Evolutionary conservation across 2,888 invertebrate species (phyloP), one percentile per base, ranked within the genome.

Genomic region (Apeira syringaria): DNA sequence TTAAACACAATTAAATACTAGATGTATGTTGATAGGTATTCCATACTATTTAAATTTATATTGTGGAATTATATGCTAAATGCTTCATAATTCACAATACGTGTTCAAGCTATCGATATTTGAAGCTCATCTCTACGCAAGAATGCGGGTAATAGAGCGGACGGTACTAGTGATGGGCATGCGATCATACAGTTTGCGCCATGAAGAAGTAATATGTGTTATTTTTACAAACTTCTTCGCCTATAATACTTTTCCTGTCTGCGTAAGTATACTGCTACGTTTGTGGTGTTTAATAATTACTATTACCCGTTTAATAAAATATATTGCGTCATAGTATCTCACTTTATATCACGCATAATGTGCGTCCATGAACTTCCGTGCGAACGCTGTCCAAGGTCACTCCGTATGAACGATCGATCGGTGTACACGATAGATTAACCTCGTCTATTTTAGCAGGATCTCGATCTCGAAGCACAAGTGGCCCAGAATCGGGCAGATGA

Each of bases 291-390:
- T n/a, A n/a, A n/a, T n/a, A 47, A 41, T 43, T 36, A 37, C 47
- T 48, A 45, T 42, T 46, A 46, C 31, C 26, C 41, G 49, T 51
- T 50, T 34, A 53, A 54, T 44, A 53, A 50, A 42, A 12, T 18
- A 4, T 46, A 43, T 59, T 53, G 58, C 47, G 57, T 54, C 56
- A 57, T 37, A 39, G 47, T 53, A 50, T 59, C 53, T 55, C 56
- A 55, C 45, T 59, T 51, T 56, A 56, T 53, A 44, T 38, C 50
- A 59, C 61, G 57, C 60, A 56, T 52, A n/a, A 43, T 58, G 57
- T 52, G 53, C 73, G 85, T 71, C 88, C 90, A 58, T 90, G 89
- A 90, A 90, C 90, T 88, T 87, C 81, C 78, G 75, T 53, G 64
- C 71, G 75, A 77, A 80, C 45, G 41, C 30, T 24, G 49, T 56